Percentiles rank a stretch among this genome's conserved stretches.
These are phyloP conservation scores for Teinopalpus imperialis DNA, from an alignment of 2,888 invertebrate species.

Conservation along the genomic window DNA sequence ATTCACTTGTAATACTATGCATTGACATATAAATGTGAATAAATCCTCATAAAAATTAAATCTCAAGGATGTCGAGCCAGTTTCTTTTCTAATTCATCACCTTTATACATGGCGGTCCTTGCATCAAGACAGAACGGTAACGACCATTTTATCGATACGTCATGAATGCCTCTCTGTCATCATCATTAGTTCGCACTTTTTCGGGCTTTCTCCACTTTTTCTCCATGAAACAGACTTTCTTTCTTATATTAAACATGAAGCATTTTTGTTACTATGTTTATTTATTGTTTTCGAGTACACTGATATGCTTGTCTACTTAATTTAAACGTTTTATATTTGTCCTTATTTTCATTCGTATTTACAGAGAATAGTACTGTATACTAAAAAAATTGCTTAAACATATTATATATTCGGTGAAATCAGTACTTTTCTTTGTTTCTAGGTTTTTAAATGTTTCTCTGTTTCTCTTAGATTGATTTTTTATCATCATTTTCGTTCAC, in stretches of 20 bases:
- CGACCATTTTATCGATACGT: conserved; percentile 78
- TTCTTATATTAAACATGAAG: conserved; percentile 58
- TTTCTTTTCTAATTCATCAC: conserved; percentile 67
- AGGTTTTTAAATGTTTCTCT: conserved; percentile 43
- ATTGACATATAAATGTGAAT: conserved; percentile 78
- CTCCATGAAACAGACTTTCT: conserved; percentile 40
- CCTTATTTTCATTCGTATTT: conserved; percentile 47
- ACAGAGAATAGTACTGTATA: conserved; percentile 61
- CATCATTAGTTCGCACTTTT: conserved; percentile 77
- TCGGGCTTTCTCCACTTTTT: conserved; percentile 70
- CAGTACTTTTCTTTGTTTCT: conserved; percentile 66
- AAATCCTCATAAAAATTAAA: conserved; percentile 69
- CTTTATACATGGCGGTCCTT: conserved; percentile 71
- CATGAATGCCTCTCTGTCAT: conserved; percentile 80
- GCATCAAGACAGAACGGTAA: conserved; percentile 78
- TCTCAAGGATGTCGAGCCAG: conserved; percentile 62
- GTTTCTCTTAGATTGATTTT: conserved; percentile 49
- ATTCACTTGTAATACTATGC: conserved; percentile 70
- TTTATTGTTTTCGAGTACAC: conserved; percentile 48
- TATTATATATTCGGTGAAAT: conserved; percentile 10
- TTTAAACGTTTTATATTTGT: conserved; percentile 53
- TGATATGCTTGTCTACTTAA: conserved; percentile 65
- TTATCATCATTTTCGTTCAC: conserved; percentile 58
- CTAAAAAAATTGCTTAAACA: conserved; percentile 10
- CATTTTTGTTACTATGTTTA: conserved; percentile 46